Evolutionary conservation across 2,797 vertebrate genomes (phyloP), one percentile per base, ranked within the genome.

Genomic region (Agapornis canus): DNA sequence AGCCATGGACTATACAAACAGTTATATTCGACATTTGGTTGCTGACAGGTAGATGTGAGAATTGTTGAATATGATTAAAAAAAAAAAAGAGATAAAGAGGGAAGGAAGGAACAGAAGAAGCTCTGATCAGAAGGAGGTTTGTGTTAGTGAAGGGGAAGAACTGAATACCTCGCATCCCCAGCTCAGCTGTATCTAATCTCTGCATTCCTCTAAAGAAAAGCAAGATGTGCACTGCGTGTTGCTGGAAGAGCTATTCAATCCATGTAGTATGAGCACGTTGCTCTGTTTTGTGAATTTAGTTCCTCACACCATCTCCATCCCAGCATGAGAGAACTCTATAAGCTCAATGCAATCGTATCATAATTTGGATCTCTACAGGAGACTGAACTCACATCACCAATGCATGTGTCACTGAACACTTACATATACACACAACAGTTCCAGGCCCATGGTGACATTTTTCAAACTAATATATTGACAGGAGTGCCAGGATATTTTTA

Each of bases 351-450:
- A 85, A 94, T 95, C 5, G 25, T 90, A 92, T 86, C 95, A 96
- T 97, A 95, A 97, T 98, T 98, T 97, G 95, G 95, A 96, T 98
- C 97, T 97, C 97, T 94, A 89, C 96, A 86, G 97, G 97, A 96
- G 96, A 40, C 89, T 63, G 94, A 96, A 90, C 91, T 95, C 43
- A 0, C 89, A 91, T 94, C 84, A 89, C 82, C 83, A 40, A 32
- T 60, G 91, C 77, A 29, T 69, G 83, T 94, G 95, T 97, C 94
- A 94, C 48, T 90, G 94, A 81, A 90, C 75, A 73, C 86, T 89
- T 97, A 71, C 78, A 56, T 42, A 81, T 7, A 68, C 66, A 81
- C 54, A 49, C 78, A 88, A 16, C 47, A 35, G 43, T 92, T 83
- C 86, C 66, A 49, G 23, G 42, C 60, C 75, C 47, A 16, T 59